phyloP scores from a whole-genome alignment of 2,113 vertebrate genomes.

The Ammodytes marinus region DNA sequence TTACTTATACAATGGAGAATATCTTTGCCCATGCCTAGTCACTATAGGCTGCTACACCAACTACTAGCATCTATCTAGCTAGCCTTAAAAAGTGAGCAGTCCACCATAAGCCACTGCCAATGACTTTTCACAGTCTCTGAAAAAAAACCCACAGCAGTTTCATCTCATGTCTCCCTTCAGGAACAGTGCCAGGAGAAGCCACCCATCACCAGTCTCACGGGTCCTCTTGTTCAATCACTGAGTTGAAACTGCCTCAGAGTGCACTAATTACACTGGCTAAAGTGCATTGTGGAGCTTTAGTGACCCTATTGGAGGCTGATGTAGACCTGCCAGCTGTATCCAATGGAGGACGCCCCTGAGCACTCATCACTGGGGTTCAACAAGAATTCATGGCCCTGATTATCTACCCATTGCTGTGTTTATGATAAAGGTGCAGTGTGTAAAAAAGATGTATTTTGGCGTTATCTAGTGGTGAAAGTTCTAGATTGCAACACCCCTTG shows the following conservation, averaged over 20 bases:
- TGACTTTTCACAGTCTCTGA: conserved; percentile 2
- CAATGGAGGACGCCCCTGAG: conserved; percentile 32
- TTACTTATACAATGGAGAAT: neutral
- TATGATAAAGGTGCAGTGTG: too few relatives aligned
- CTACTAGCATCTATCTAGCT: neutral
- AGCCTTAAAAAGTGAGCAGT: conserved; percentile 16
- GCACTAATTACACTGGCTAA: conserved; percentile 67
- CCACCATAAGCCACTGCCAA: neutral
- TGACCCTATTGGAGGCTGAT: conserved; percentile 60
- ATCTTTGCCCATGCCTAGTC: neutral
- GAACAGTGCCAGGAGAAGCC: conserved; percentile 51
- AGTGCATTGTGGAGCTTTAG: conserved; percentile 63
- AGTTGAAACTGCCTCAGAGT: conserved; percentile 64
- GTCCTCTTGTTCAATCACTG: conserved; percentile 70
- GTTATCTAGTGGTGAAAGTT: too few relatives aligned
- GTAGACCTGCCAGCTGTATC: conserved; percentile 63
- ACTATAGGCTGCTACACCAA: neutral
- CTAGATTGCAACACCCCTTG: too few relatives aligned
- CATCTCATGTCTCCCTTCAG: conserved; percentile 42
- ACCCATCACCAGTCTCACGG: conserved; percentile 58
- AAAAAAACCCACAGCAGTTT: conserved; percentile 50
- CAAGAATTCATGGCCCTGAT: neutral
- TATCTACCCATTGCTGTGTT: neutral
- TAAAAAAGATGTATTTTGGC: too few relatives aligned
- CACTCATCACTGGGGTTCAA: conserved; percentile 20